phyloP scores from a whole-genome alignment of 2,113 vertebrate genomes.

The Salvator merianae region DNA sequence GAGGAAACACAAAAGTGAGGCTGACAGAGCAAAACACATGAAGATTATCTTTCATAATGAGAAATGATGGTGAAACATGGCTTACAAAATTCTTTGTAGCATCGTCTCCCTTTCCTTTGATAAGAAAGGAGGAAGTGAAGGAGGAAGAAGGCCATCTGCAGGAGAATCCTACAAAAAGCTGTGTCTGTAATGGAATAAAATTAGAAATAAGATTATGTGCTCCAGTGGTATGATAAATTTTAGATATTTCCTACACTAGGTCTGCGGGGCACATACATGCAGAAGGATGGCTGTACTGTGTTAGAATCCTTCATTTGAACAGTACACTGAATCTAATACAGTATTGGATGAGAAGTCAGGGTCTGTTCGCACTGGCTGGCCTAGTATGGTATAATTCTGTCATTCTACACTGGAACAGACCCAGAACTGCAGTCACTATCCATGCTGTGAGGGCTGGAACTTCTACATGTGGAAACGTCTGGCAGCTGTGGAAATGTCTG shows the following conservation, averaged over 20 bases:
- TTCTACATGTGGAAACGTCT: no score
- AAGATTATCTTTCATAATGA: background rate
- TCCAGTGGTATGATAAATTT: no score
- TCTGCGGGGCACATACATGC: background rate
- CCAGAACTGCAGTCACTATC: background rate
- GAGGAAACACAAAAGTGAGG: background rate
- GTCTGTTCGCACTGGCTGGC: no score
- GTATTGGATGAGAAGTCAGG: background rate
- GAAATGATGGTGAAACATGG: background rate
- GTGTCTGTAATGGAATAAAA: background rate
- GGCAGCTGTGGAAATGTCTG: no score
- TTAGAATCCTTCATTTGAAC: background rate
- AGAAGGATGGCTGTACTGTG: background rate
- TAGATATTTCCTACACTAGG: background rate
- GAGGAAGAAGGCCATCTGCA: background rate
- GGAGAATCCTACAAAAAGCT: background rate
- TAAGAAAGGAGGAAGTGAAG: background rate
- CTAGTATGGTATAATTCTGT: no score
- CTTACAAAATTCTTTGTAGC: background rate
- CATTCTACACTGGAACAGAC: no score
- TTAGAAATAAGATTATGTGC: background rate
- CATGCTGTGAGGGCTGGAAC: no score
- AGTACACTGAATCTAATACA: background rate
- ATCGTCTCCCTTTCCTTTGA: background rate
- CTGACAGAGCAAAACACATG: conserved; percentile 1